Conservation (phyloP, 2,797 vertebrate species). For the Mus caroli region DNA sequence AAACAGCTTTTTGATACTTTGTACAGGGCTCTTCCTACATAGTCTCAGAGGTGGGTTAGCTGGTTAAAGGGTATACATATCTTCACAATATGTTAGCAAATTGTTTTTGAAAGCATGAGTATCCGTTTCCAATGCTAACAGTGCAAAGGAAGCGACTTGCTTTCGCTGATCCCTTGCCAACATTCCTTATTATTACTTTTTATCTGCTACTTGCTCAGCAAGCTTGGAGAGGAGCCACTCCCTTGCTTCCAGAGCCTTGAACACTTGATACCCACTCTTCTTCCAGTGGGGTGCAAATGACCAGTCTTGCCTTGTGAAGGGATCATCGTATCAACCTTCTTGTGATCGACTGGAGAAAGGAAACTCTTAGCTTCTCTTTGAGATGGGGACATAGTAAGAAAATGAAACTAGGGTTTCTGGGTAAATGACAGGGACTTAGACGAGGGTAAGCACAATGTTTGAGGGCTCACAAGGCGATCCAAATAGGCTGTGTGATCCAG, state of each 20-base stretch:
- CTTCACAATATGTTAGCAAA: conserved; percentile 30
- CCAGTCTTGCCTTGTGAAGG: not conserved
- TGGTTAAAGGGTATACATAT: conserved; percentile 2
- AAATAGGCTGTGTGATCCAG: not conserved
- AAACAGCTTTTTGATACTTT: not conserved
- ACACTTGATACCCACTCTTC: not conserved
- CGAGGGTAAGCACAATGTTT: not conserved
- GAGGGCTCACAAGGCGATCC: not conserved
- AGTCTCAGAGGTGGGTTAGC: not conserved
- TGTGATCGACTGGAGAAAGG: not conserved
- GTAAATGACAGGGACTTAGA: not conserved
- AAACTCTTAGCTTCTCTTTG: conserved; percentile 35
- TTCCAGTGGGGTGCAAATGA: not conserved
- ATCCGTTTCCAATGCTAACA: not conserved
- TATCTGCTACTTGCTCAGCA: conserved; percentile 8
- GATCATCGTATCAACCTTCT: not conserved
- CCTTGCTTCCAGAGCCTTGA: conserved; percentile 15
- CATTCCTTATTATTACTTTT: not conserved
- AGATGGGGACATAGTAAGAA: conserved; percentile 37
- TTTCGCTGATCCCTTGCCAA: conserved; percentile 33
- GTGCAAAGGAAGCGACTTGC: not conserved
- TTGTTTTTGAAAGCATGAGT: not conserved
- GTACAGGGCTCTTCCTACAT: not conserved
- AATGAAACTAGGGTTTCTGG: not conserved
- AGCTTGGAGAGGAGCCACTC: not conserved